Conservation (phyloP, 2,888 invertebrate species). For the Tethea ocularis region DNA sequence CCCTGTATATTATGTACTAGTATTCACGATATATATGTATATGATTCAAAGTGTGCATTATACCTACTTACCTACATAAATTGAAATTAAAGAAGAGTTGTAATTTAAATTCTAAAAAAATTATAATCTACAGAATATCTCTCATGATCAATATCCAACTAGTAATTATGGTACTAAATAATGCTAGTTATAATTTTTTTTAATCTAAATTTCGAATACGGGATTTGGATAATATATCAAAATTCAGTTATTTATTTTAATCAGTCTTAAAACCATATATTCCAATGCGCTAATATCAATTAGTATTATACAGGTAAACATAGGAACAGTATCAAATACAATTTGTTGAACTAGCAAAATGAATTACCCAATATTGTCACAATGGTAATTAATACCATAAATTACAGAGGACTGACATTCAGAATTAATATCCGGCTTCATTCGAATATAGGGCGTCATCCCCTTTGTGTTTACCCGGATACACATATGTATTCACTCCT, state of each 20-base stretch:
- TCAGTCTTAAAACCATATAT: neutral
- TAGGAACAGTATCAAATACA: slow-evolving; percentile 7
- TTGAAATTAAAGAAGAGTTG: no score
- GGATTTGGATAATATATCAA: neutral
- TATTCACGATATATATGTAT: no score
- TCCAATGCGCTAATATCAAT: neutral
- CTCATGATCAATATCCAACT: no score
- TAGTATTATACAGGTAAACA: neutral
- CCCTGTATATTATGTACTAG: no score
- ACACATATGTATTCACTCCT: neutral
- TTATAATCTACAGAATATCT: no score
- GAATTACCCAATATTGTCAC: slow-evolving; percentile 21
- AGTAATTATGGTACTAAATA: no score
- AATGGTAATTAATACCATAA: slow-evolving; percentile 15
- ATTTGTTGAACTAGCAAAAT: slow-evolving; percentile 13
- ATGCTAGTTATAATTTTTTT: no score
- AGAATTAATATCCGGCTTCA: slow-evolving; percentile 17
- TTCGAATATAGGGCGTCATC: neutral
- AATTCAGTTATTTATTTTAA: neutral
- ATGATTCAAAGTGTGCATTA: no score
- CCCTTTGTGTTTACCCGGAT: neutral
- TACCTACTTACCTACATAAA: no score
- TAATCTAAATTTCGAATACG: neutral
- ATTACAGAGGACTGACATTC: slow-evolving; percentile 14
- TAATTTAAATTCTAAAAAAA: no score